These are phyloP conservation scores for Listrodromus nycthemerus DNA, from an alignment of 2,888 invertebrate species.

Conservation along the genomic window DNA sequence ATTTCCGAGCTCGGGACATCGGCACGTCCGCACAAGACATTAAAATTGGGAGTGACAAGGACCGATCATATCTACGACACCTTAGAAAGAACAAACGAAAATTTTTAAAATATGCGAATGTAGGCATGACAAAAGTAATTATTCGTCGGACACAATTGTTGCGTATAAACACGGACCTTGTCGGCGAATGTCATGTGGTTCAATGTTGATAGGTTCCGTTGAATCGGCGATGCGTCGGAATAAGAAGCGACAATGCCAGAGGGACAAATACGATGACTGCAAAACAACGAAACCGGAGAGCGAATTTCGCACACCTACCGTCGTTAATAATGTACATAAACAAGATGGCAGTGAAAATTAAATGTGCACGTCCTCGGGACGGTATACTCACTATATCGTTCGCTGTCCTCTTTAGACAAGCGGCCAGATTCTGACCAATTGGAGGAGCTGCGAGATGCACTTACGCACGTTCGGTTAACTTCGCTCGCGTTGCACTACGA, in stretches of 20 bases:
- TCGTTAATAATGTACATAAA: constrained; percentile 37
- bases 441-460: background rate
- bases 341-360: constrained; percentile 56
- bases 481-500: background rate
- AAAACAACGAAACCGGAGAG: constrained; percentile 8
- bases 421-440: constrained; percentile 24
- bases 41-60: background rate
- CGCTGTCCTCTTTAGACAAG: background rate
- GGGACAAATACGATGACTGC: background rate
- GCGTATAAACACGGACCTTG: constrained; percentile 49
- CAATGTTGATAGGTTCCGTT: constrained; percentile 42
- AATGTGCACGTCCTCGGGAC: constrained; percentile 11
- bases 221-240: background rate
- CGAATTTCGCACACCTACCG: background rate
- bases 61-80: background rate
- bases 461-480: background rate
- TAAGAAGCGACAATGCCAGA: background rate
- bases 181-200: constrained; percentile 61
- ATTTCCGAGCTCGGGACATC: background rate
- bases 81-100: background rate
- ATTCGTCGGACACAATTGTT: background rate
- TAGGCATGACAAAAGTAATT: background rate
- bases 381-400: background rate
- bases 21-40: background rate
- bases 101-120: background rate